These are phyloP conservation scores for Ellobium chinense DNA, from an alignment of 2,888 invertebrate species.

Conservation along the genomic window DNA sequence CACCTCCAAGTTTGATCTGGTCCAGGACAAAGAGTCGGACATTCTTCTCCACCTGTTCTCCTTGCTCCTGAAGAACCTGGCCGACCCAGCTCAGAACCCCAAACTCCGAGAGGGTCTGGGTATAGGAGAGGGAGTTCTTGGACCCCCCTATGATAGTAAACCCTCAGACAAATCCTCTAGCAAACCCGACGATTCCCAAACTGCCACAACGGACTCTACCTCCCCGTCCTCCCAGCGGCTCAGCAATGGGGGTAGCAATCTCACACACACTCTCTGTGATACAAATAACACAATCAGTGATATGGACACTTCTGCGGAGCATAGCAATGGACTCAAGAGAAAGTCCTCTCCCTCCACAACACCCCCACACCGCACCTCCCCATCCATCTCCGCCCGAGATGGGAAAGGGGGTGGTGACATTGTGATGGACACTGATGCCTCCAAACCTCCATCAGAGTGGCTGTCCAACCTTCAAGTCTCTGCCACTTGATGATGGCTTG, in stretches of 20 bases:
- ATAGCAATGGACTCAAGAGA: conserved; percentile 32
- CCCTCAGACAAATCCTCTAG: not conserved
- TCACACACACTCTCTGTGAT: conserved; percentile 26
- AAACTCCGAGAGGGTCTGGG: conserved; percentile 40
- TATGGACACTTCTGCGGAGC: conserved; percentile 10
- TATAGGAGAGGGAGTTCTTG: conserved; percentile 22
- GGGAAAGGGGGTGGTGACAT: not conserved
- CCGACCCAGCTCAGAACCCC: conserved; percentile 68
- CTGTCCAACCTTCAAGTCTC: conserved; percentile 39
- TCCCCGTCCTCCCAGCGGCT: conserved; percentile 3
- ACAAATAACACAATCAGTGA: not conserved
- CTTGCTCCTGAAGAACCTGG: conserved; percentile 68
- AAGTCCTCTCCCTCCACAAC: not conserved
- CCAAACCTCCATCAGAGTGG: conserved; percentile 41
- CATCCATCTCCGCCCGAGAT: not conserved
- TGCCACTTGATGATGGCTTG: conserved; percentile 36
- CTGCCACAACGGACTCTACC: not conserved
- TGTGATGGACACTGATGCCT: conserved; percentile 22
- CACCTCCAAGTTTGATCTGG: conserved; percentile 91
- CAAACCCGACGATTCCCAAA: not conserved
- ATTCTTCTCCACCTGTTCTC: conserved; percentile 89
- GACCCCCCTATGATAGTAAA: conserved; percentile 62
- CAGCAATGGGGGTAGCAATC: conserved; percentile 36
- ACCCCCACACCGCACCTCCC: not conserved
- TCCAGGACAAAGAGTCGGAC: conserved; percentile 97